These are phyloP conservation scores for Nestor notabilis DNA, from an alignment of 2,113 vertebrate genomes.

Conservation along the genomic window DNA sequence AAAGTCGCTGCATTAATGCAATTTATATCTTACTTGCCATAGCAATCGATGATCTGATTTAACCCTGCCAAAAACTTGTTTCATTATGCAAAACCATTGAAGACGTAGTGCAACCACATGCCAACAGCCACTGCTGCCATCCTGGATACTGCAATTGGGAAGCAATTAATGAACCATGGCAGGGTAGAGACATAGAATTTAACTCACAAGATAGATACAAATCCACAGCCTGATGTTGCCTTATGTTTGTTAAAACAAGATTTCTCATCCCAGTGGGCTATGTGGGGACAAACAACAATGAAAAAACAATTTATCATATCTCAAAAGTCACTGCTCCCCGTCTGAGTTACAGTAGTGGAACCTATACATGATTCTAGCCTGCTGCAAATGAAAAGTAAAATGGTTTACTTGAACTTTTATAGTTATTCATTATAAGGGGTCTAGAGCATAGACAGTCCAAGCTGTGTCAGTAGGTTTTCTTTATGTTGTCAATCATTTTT, in stretches of 20 bases:
- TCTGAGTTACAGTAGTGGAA: not conserved
- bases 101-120: not conserved
- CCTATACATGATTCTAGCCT: not conserved
- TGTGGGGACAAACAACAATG: not conserved
- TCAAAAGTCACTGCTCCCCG: not conserved
- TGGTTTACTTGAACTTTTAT: not conserved
- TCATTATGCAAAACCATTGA: not conserved
- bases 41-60: not conserved
- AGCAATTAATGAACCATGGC: accelerated
- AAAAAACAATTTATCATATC: not conserved
- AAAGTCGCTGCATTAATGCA: not conserved
- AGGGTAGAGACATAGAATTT: not conserved
- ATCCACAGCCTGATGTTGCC: not conserved
- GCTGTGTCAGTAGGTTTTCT: not conserved
- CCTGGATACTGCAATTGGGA: not conserved
- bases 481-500: not conserved
- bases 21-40: not conserved
- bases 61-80: not conserved
- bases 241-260: not conserved
- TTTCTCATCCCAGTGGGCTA: not conserved
- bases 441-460: not conserved
- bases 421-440: not conserved
- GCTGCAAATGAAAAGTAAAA: not conserved
- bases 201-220: not conserved
- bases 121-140: not conserved